Conservation (phyloP, 2,797 vertebrate species). For the Pelodytes ibericus region DNA sequence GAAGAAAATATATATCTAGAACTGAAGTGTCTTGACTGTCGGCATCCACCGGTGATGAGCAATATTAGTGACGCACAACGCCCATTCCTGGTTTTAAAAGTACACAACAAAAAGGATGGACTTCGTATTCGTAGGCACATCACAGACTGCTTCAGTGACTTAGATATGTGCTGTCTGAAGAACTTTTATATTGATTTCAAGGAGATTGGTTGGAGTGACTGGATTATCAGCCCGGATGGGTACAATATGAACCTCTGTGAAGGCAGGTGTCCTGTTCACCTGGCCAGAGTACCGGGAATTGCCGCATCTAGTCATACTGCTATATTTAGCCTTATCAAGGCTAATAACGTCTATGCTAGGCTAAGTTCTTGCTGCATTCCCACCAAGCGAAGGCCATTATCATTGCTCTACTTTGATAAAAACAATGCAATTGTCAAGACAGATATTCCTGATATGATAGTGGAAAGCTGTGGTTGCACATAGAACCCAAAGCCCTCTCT, state of each 20-base stretch:
- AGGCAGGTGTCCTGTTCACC: slow-evolving; percentile 84
- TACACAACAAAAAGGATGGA: slow-evolving; percentile 65
- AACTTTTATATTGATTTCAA: slow-evolving; percentile 88
- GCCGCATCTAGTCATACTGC: slow-evolving; percentile 87
- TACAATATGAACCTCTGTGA: slow-evolving; percentile 91
- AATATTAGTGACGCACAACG: slow-evolving; percentile 57
- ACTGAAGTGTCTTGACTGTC: slow-evolving; percentile 29
- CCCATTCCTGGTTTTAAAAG: slow-evolving; percentile 77
- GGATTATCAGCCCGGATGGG: slow-evolving; percentile 89
- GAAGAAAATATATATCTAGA: slow-evolving; percentile 35
- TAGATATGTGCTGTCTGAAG: slow-evolving; percentile 83
- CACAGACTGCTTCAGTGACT: slow-evolving; percentile 76
- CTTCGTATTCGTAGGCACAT: slow-evolving; percentile 76
- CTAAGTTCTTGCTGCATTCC: slow-evolving; percentile 84
- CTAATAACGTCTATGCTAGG: slow-evolving; percentile 81
- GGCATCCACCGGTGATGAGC: slow-evolving; percentile 10
- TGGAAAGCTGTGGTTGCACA: slow-evolving; percentile 89
- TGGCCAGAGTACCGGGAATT: slow-evolving; percentile 85
- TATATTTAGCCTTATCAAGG: slow-evolving; percentile 86
- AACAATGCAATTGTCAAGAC: slow-evolving; percentile 86
- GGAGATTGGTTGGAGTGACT: slow-evolving; percentile 88
- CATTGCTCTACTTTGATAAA: slow-evolving; percentile 86
- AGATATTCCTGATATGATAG: slow-evolving; percentile 88
- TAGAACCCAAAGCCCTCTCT: too few species aligned
- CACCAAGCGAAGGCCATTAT: slow-evolving; percentile 81